Evolutionary conservation across 2,113 vertebrate species (phyloP).

Genomic region (Ramphastos sulfuratus): DNA sequence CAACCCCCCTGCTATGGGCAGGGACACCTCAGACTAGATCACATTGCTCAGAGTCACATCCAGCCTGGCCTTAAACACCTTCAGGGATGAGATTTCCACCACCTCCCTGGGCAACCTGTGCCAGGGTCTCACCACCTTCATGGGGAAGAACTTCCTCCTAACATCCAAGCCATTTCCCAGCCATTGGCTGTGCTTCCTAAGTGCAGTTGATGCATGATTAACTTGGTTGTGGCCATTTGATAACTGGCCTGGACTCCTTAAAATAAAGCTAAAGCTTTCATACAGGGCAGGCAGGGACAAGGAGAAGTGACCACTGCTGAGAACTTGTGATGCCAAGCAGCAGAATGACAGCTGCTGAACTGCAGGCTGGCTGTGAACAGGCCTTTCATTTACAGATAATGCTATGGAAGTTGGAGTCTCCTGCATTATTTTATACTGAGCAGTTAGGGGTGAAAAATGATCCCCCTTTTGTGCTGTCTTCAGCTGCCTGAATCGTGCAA

Average conservation of each 20-base stretch:
- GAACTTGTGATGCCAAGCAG: not conserved
- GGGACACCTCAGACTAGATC: too few species aligned
- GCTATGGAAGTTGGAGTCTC: not conserved
- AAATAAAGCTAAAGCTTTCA: not conserved
- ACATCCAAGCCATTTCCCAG: not conserved
- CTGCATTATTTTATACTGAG: not conserved
- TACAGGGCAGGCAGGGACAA: not conserved
- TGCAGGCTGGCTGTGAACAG: not conserved
- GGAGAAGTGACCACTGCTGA: not conserved
- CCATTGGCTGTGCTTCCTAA: not conserved
- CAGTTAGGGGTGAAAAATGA: not conserved
- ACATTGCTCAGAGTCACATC: too few species aligned
- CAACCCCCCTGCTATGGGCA: too few species aligned
- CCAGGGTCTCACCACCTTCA: too few species aligned
- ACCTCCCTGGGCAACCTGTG: too few species aligned
- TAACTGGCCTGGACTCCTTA: not conserved
- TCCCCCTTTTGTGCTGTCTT: not conserved
- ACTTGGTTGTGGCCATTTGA: not conserved
- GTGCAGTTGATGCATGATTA: not conserved
- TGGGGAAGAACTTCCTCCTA: too few species aligned
- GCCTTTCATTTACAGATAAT: not conserved
- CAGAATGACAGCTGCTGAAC: not conserved
- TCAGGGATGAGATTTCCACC: too few species aligned
- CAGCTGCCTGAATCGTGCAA: not conserved
- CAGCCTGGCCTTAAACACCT: too few species aligned